A percentile compares a stretch with the other conserved stretches of the same genome.
Evolutionary conservation across 2,888 invertebrate genomes (phyloP).

Genomic region (Marronus borbonicus): DNA sequence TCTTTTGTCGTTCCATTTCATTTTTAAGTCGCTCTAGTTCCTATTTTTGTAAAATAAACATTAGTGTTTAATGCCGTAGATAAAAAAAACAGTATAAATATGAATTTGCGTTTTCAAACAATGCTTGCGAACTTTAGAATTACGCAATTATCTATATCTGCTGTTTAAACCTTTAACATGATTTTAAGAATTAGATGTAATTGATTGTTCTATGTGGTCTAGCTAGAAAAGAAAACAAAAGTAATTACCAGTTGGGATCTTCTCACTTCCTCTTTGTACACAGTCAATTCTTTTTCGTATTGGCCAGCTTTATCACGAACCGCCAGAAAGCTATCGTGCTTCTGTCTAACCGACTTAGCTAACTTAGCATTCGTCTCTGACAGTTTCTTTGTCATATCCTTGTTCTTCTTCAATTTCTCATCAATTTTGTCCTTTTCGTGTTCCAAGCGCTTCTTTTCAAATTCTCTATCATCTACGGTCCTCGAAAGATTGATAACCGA

Average conservation of each 20-base stretch:
- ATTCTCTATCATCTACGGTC: conserved; percentile 51
- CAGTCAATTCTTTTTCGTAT: conserved; percentile 52
- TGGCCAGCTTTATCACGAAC: conserved; percentile 50
- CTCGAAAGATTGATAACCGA: conserved; percentile 51
- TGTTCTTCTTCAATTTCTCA: conserved; percentile 50
- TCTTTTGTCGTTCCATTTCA: conserved; percentile 36
- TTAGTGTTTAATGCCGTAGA: too few species aligned
- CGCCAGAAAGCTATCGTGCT: conserved; percentile 52
- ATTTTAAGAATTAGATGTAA: too few species aligned
- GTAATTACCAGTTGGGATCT: conserved; percentile 49
- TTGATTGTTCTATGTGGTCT: neutral
- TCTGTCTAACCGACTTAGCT: conserved; percentile 52
- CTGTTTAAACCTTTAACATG: too few species aligned
- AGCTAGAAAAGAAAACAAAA: neutral
- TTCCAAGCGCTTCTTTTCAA: conserved; percentile 49
- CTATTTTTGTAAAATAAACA: conserved; percentile 14
- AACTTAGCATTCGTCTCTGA: conserved; percentile 51
- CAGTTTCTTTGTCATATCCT: conserved; percentile 52
- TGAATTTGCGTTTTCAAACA: too few species aligned
- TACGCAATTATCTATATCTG: too few species aligned
- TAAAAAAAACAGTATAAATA: too few species aligned
- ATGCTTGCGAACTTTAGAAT: too few species aligned
- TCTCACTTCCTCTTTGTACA: conserved; percentile 48
- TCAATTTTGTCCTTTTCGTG: conserved; percentile 49
- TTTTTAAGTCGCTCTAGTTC: conserved; percentile 44